These are phyloP conservation scores for Pteruthius melanotis DNA, from an alignment of 2,113 vertebrate genomes.

Conservation along the genomic window DNA sequence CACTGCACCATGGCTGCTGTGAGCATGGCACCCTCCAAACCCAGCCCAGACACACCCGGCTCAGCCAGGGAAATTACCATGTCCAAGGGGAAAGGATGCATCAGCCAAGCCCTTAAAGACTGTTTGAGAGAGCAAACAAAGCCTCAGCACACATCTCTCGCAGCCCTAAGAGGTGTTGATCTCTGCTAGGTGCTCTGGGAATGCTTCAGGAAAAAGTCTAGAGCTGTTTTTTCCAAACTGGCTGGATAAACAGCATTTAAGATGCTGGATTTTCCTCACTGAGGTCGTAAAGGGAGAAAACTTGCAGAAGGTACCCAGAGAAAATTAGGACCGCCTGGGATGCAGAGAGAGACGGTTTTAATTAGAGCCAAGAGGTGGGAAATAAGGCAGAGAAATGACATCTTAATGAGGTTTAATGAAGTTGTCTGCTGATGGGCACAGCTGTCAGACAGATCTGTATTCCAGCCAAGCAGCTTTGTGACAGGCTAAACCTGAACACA, in stretches of 20 bases:
- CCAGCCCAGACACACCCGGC: background rate
- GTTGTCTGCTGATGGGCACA: conserved; percentile 81
- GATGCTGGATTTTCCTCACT: conserved; percentile 27
- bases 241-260: conserved; percentile 8
- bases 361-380: conserved; percentile 77
- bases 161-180: background rate
- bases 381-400: conserved; percentile 77
- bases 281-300: conserved; percentile 43
- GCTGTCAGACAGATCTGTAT: conserved; percentile 77
- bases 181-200: conserved; percentile 2
- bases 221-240: background rate
- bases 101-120: background rate
- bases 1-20: background rate
- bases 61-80: accelerated
- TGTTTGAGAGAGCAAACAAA: background rate
- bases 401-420: conserved; percentile 87
- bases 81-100: background rate
- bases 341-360: conserved; percentile 71
- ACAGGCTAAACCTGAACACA: conserved; percentile 17
- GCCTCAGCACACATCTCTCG: background rate
- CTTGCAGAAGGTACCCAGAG: conserved; percentile 65
- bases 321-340: conserved; percentile 69
- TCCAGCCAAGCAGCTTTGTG: conserved; percentile 69
- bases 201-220: background rate
- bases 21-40: background rate